Evolutionary conservation across 1,140 invertebrate genomes (phyloP).

Genomic region (Pissodes strobi): DNA sequence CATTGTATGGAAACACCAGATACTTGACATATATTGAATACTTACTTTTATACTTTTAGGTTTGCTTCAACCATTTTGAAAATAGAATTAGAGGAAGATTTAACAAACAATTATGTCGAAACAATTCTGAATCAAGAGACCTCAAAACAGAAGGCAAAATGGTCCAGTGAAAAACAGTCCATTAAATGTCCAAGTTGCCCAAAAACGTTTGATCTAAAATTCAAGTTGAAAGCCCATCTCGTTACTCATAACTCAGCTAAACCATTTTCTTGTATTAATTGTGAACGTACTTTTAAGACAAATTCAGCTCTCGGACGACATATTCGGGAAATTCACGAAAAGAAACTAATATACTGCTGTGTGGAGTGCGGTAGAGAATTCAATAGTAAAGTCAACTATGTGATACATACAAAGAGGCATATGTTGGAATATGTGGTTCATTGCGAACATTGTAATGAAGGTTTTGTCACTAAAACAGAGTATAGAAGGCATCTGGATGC

Average conservation of each 20-base stretch:
- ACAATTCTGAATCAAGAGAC: too few relatives aligned
- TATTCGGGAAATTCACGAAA: slow-evolving; percentile 51
- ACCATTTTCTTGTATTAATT: not conserved
- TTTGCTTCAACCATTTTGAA: too few relatives aligned
- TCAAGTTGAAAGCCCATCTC: not conserved
- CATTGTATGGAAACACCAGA: too few relatives aligned
- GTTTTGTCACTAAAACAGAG: slow-evolving; percentile 38
- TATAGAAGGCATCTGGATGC: slow-evolving; percentile 38
- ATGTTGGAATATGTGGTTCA: slow-evolving; percentile 46
- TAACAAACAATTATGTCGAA: too few relatives aligned
- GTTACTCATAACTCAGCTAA: not conserved
- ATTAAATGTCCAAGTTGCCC: slow-evolving; percentile 3
- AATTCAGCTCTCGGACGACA: slow-evolving; percentile 53
- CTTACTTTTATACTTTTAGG: too few relatives aligned
- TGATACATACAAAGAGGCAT: slow-evolving; percentile 39
- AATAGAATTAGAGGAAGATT: too few relatives aligned
- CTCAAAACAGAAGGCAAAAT: slow-evolving; percentile 16
- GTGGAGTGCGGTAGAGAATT: slow-evolving; percentile 33
- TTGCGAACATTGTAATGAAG: slow-evolving; percentile 57
- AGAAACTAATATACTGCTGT: slow-evolving; percentile 21
- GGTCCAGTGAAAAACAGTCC: too few relatives aligned
- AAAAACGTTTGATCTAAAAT: not conserved
- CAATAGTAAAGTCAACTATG: slow-evolving; percentile 37
- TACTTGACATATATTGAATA: too few relatives aligned
- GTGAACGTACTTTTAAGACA: slow-evolving; percentile 22